Evolutionary conservation across 2,797 vertebrate genomes (phyloP).

Genomic region (Gymnoscopelus braueri): DNA sequence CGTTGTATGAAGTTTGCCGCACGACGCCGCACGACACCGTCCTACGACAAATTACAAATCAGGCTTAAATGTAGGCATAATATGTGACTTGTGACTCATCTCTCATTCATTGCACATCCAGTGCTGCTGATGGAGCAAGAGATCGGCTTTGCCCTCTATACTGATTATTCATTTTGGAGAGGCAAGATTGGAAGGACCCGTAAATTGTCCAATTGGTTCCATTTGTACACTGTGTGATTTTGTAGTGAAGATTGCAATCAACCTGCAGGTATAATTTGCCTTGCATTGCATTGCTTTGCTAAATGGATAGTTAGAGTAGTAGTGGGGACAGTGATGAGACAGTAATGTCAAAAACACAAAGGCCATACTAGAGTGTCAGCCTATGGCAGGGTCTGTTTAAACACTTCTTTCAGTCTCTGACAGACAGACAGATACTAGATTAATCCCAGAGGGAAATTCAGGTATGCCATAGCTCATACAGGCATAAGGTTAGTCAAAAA

Average conservation of each 20-base stretch:
- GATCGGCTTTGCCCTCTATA: too few relatives aligned
- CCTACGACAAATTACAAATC: too few relatives aligned
- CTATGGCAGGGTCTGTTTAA: constrained; percentile 9
- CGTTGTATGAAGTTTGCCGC: too few relatives aligned
- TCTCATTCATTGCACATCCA: constrained; percentile 40
- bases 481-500: background rate
- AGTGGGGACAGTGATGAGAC: constrained; percentile 15
- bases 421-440: too few relatives aligned
- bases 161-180: background rate
- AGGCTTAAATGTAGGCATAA: too few relatives aligned
- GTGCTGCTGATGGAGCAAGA: constrained; percentile 24
- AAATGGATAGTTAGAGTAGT: background rate
- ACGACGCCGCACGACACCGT: too few relatives aligned
- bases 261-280: constrained; percentile 16
- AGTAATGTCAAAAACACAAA: constrained; percentile 18
- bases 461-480: constrained; percentile 2
- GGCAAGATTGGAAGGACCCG: constrained; percentile 10
- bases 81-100: constrained; percentile 29
- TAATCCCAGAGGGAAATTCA: too few relatives aligned
- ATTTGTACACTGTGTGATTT: too few relatives aligned
- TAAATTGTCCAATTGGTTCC: too few relatives aligned
- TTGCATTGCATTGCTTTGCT: constrained; percentile 7
- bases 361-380: background rate
- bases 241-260: constrained; percentile 24
- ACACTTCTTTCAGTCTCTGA: constrained; percentile 23